Conservation (phyloP, 2,797 vertebrate species). For the Onychomys arenicola region DNA sequence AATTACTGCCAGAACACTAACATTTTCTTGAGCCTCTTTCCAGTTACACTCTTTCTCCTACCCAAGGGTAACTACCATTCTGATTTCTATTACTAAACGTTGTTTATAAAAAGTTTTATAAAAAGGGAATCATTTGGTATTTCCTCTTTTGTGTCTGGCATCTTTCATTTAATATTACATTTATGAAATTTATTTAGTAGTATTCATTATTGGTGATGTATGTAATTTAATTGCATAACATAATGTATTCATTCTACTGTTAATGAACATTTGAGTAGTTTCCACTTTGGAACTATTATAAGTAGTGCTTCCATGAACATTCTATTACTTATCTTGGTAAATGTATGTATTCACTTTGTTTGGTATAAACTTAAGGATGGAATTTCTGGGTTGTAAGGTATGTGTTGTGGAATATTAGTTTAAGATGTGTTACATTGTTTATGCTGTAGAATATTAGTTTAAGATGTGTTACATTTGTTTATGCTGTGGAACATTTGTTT, state of each 20-base stretch:
- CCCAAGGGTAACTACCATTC: background rate
- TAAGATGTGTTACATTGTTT: background rate
- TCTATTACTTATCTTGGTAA: background rate
- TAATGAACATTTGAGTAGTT: background rate
- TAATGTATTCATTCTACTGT: background rate
- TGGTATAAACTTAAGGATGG: conserved; percentile 18
- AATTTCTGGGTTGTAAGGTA: conserved; percentile 7
- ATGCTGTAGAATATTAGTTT: background rate
- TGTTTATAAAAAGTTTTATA: background rate
- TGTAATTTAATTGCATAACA: background rate
- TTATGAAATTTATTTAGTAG: background rate
- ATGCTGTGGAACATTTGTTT: background rate
- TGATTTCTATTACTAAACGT: background rate
- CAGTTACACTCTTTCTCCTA: background rate
- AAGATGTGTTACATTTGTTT: background rate
- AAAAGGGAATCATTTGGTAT: background rate
- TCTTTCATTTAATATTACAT: background rate
- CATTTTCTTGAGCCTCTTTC: background rate
- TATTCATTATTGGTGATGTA: background rate
- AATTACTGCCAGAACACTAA: background rate
- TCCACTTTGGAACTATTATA: background rate
- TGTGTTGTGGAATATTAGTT: background rate
- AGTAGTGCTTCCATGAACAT: background rate
- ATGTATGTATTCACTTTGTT: background rate
- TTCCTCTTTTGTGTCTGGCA: background rate